Percentiles rank a stretch among this genome's conserved stretches.
Conservation (phyloP, 2,888 invertebrate species). For the Phyllotreta cruciferae region DNA sequence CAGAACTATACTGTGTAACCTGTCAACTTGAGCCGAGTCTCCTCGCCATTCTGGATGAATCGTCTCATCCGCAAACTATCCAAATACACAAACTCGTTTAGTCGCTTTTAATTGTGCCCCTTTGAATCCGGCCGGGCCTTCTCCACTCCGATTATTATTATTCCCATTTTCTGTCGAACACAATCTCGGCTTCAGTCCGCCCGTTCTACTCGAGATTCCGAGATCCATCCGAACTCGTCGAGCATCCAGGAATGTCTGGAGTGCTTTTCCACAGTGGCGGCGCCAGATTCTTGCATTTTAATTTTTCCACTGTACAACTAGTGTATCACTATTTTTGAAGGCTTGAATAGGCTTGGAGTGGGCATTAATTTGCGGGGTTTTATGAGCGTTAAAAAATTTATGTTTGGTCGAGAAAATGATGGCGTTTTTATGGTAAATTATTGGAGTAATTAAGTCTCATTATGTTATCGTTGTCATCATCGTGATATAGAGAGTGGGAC, state of each 20-base stretch:
- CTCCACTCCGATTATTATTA: slow-evolving; percentile 7
- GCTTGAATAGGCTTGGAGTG: too few species aligned
- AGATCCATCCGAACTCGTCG: slow-evolving; percentile 8
- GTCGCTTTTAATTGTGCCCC: slow-evolving; percentile 9
- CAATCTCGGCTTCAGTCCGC: slow-evolving; percentile 11
- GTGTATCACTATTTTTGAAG: too few species aligned
- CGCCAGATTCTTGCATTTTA: too few species aligned
- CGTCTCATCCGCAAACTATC: slow-evolving; percentile 15
- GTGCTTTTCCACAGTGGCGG: neutral
- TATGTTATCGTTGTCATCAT: too few species aligned
- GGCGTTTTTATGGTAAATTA: too few species aligned
- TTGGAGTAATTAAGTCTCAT: too few species aligned
- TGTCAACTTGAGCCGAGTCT: slow-evolving; percentile 1
- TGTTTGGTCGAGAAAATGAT: too few species aligned
- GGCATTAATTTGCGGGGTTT: too few species aligned
- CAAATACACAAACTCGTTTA: slow-evolving; percentile 9
- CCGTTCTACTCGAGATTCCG: slow-evolving; percentile 12
- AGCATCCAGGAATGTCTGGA: slow-evolving; percentile 5
- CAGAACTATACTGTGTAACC: too few species aligned
- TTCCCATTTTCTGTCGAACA: slow-evolving; percentile 16
- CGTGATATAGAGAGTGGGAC: too few species aligned
- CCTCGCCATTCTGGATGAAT: neutral
- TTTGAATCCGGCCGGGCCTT: slow-evolving; percentile 8
- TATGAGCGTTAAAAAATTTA: too few species aligned
- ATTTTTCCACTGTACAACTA: too few species aligned